Conservation (phyloP, 2,113 vertebrate species). For the Stictonetta naevosa region DNA sequence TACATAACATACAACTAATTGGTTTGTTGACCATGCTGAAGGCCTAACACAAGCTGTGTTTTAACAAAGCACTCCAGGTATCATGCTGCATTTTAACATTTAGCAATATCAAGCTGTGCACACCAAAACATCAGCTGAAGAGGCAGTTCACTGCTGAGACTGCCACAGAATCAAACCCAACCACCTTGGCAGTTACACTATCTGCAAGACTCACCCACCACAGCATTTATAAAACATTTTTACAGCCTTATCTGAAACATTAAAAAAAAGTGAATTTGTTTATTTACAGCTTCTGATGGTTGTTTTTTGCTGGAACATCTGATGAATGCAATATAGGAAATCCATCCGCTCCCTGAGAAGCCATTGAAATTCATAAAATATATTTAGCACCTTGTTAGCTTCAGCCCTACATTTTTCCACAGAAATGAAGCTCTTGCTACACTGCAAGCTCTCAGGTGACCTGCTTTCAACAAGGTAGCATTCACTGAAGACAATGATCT, state of each 20-base stretch:
- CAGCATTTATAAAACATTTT: not conserved
- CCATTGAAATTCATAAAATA: not conserved
- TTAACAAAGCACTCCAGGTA: not conserved
- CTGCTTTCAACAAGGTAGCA: not conserved
- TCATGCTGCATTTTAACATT: not conserved
- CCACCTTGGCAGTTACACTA: accelerated
- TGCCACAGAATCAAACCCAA: not conserved
- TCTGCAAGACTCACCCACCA: not conserved
- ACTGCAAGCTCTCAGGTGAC: not conserved
- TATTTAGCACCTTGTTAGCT: not conserved
- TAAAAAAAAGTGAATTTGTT: not conserved
- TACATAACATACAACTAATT: no score
- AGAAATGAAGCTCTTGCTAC: not conserved
- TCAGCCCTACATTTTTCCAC: not conserved
- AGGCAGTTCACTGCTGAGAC: not conserved
- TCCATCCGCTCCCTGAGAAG: not conserved
- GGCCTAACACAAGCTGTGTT: not conserved
- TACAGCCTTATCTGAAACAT: not conserved
- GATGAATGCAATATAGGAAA: not conserved
- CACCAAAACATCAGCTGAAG: not conserved
- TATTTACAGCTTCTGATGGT: not conserved
- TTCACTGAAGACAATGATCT: not conserved
- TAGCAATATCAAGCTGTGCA: not conserved
- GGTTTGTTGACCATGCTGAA: not conserved
- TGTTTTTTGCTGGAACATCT: not conserved